Evolutionary conservation across 2,888 invertebrate genomes (phyloP).

Genomic region (Drosophila subquinaria): DNA sequence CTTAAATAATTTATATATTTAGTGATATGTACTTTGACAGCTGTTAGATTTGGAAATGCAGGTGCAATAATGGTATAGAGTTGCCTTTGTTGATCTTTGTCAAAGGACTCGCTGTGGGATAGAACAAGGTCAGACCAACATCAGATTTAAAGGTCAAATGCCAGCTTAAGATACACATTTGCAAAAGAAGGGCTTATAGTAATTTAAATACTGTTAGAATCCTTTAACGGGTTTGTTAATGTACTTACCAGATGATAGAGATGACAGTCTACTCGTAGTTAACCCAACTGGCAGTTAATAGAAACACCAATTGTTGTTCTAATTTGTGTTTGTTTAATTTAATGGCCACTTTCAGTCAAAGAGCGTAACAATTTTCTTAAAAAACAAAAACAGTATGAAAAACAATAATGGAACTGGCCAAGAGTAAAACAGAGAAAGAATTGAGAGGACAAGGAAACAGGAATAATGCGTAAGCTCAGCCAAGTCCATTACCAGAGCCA

Average conservation of each 20-base stretch:
- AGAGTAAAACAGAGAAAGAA: constrained; percentile 22
- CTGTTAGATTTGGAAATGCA: constrained; percentile 18
- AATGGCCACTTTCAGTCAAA: constrained; percentile 45
- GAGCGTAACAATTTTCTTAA: constrained; percentile 46
- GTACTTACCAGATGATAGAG: not conserved
- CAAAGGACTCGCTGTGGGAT: constrained; percentile 13
- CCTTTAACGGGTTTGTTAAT: not conserved
- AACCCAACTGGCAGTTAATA: constrained; percentile 31
- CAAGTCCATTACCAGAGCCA: constrained; percentile 84
- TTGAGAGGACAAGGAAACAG: constrained; percentile 47
- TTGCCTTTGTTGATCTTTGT: constrained; percentile 22
- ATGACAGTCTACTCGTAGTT: constrained; percentile 16
- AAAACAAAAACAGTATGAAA: constrained; percentile 8
- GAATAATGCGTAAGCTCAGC: constrained; percentile 80
- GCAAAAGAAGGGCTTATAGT: not conserved
- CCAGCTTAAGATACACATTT: not conserved
- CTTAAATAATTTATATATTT: no score
- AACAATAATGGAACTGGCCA: constrained; percentile 37
- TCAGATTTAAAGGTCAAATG: constrained; percentile 1
- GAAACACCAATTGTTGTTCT: constrained; percentile 44
- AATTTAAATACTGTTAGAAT: not conserved
- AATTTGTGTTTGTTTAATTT: constrained; percentile 59
- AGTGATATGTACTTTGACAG: not conserved
- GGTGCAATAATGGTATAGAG: constrained; percentile 23
- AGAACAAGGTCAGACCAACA: constrained; percentile 21